Percentiles rank a stretch among this genome's conserved stretches.
These are phyloP conservation scores for Mycalesis mineus DNA, from an alignment of 2,888 invertebrate genomes.

Conservation along the genomic window DNA sequence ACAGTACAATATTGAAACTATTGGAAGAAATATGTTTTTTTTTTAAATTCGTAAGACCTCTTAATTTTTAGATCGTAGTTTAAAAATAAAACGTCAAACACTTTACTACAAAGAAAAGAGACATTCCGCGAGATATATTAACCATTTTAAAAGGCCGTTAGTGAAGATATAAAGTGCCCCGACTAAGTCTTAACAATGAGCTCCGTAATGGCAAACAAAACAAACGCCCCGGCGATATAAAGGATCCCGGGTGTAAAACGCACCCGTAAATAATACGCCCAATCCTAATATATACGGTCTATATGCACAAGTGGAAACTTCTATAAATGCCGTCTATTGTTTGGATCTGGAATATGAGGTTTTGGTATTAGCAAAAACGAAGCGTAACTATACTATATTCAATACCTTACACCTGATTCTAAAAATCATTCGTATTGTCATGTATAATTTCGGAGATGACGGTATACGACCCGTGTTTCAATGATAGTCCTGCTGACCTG, in stretches of 20 bases:
- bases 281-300: constrained; percentile 2
- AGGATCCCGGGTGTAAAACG: constrained; percentile 33
- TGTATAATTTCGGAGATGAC: too few relatives aligned
- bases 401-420: too few relatives aligned
- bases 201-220: constrained; percentile 56
- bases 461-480: too few relatives aligned
- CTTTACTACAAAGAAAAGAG: constrained; percentile 39
- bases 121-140: constrained; percentile 56
- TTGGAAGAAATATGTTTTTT: too few relatives aligned
- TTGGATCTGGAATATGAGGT: neutral
- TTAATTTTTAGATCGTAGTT: too few relatives aligned
- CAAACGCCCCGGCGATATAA: constrained; percentile 42
- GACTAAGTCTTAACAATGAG: constrained; percentile 62
- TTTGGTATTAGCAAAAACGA: neutral
- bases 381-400: neutral
- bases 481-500: too few relatives aligned
- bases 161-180: constrained; percentile 67
- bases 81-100: constrained; percentile 1
- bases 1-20: too few relatives aligned
- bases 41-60: too few relatives aligned
- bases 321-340: neutral
- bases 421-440: too few relatives aligned
- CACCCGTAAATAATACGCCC: constrained; percentile 27
- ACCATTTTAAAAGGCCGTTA: constrained; percentile 68
- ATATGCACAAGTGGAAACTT: neutral